Evolutionary conservation across 2,888 invertebrate species (phyloP), one percentile per base, ranked within the genome.

Genomic region (Hedya salicella): DNA sequence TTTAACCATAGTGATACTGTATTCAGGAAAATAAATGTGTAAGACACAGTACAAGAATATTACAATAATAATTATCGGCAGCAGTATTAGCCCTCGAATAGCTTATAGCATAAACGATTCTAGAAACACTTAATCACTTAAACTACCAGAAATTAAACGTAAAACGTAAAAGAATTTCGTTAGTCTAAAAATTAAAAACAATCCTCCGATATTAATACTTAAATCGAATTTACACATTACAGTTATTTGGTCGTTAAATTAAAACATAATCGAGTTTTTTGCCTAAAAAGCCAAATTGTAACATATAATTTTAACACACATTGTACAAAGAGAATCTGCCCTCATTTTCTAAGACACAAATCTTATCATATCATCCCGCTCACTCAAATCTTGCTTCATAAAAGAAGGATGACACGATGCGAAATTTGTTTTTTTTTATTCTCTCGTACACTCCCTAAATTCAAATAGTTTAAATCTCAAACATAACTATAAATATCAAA

Each of bases 221-320:
- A 63, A 36, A 39, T 25, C 39, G 4, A 48, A 67, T 72, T 72
- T 75, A 70, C 76, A 70, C 69, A 73, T 70, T 78, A 72, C 73
- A 73, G 76, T 80, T 80, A 83, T 80, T 83, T 81, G 80, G 79
- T 82, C 81, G 76, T 71, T 71, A 69, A 70, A 67, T 69, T 70
- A 69, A 70, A 70, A 71, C 62, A 64, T 42, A 66, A 74, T 73
- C 73, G 75, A 78, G 78, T 83, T 75, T 74, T 68, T 73, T 69
- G 66, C 82, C 82, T 83, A 83, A 81, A 71, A 80, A 85, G 84
- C 85, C 86, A 86, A 86, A 86, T 84, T 84, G 83, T 73, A 53
- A 17, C 14, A 42, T 52, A 66, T 40, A 30, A 48, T 53, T 46
- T 46, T 39, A 21, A 46, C 19, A 25, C 17, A 42, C 36, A 53